A percentile compares a stretch with the other conserved stretches of the same genome.
Evolutionary conservation across 2,888 invertebrate species (phyloP).

Genomic region (Hirtodrosophila alboralis): DNA sequence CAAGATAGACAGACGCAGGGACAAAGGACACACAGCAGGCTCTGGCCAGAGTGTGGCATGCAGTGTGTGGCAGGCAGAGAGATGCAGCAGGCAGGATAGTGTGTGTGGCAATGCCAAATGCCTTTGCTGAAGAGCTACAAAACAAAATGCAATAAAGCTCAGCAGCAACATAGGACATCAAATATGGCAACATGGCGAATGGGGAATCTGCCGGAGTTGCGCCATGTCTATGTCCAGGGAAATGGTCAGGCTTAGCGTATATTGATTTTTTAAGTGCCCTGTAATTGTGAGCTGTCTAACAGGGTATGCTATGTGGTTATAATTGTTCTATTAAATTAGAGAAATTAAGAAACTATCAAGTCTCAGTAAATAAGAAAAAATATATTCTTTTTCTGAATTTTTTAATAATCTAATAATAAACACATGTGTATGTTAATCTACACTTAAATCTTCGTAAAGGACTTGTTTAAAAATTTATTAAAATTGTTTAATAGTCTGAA

Average conservation of each 20-base stretch:
- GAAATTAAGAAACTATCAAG: no score
- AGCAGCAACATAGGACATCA: slow-evolving; percentile 39
- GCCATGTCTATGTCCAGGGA: slow-evolving; percentile 19
- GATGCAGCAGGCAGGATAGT: not conserved
- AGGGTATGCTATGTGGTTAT: not conserved
- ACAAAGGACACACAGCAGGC: slow-evolving; percentile 7
- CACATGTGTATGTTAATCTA: no score
- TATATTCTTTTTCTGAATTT: no score
- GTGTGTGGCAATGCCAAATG: slow-evolving; percentile 34
- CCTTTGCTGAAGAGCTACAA: slow-evolving; percentile 30
- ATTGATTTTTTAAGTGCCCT: slow-evolving; percentile 63
- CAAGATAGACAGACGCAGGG: slow-evolving; percentile 26
- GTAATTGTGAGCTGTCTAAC: not conserved
- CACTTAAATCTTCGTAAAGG: no score
- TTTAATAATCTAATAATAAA: no score
- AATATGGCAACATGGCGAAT: slow-evolving; percentile 8
- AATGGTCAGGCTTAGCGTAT: slow-evolving; percentile 56
- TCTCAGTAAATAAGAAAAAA: no score
- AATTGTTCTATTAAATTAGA: no score
- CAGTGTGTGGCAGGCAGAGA: not conserved
- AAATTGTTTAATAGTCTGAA: no score
- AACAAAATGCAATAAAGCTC: slow-evolving; percentile 62
- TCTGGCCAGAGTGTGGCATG: no score
- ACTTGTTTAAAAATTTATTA: no score
- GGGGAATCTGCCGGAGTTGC: slow-evolving; percentile 15